Evolutionary conservation across 2,797 vertebrate genomes (phyloP), one percentile per base, ranked within the genome.

Genomic region (Takifugu rubripes): DNA sequence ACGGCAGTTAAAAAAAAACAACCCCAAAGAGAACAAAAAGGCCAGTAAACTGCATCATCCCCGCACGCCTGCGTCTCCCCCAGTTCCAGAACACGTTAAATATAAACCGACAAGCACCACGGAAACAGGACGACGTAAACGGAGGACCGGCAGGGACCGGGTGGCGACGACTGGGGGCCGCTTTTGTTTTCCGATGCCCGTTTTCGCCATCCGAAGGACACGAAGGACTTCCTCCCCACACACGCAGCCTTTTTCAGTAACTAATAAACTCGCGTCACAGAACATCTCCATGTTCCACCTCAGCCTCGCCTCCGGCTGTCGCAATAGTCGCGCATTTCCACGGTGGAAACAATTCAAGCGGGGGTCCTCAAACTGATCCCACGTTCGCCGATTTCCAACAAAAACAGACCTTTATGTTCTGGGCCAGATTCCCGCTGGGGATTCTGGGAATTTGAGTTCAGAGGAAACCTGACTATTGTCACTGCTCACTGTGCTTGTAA

Each of bases 401-500:
- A 9, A 55, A 54, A 69, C 78, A 74, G 55, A 85, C 78, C 56
- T 71, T 83, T 81, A 81, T 79, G 72, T 79, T 74, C 83, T 81
- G 56, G 63, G 78, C 49, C 59, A 49, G 36, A 47, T 77, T 63
- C 46, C 49, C 59, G 53, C 29, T 68, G 42, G 68, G 60, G 42
- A 61, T 66, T 52, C 9, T 53, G 54, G 59, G 42, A 14, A 33
- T 64, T 63, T 47, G 59, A 72, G 72, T 59, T 76, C 68, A 68
- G 79, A 78, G 78, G 70, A 86, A 84, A 89, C 84, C 84, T 80
- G 84, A 89, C 84, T 84, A 84, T 74, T 82, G 78, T 74, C 54
- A 66, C 56, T 2, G 25, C 49, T 56, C 16, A 74, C 72, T 67
- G 67, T 61, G 61, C 59, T 72, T 21, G 64, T 65, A 54, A 75